Conservation (phyloP, 1,140 invertebrate species). For the Calliopsis andreniformis region DNA sequence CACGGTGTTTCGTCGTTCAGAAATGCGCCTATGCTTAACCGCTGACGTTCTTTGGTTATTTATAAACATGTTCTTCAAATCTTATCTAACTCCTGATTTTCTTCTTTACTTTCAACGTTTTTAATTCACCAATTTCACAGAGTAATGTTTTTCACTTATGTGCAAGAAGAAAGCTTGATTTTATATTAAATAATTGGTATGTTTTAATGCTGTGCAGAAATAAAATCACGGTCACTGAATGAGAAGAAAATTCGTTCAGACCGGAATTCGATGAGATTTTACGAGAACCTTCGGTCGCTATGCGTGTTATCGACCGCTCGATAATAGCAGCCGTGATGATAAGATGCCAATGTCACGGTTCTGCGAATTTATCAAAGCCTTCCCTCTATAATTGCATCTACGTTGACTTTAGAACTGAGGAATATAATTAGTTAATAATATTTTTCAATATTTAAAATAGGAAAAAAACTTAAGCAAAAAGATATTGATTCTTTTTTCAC, state of each 20-base stretch:
- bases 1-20: not conserved
- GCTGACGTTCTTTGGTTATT: not conserved
- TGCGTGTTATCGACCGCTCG: conserved; percentile 39
- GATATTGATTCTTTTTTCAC: no score
- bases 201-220: not conserved
- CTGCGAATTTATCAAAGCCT: conserved; percentile 31
- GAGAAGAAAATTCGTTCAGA: not conserved
- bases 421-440: not conserved
- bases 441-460: no score
- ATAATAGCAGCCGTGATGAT: conserved; percentile 36
- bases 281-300: conserved; percentile 23
- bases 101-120: no score
- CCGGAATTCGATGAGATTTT: conserved; percentile 16
- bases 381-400: not conserved
- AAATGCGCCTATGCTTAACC: not conserved
- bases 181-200: no score
- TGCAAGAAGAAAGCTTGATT: not conserved
- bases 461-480: no score
- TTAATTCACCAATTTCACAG: no score
- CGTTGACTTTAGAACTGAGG: not conserved
- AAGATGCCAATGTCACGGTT: conserved; percentile 53
- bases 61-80: not conserved
- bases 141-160: not conserved
- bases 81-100: no score
- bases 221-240: not conserved